Conservation (phyloP, 2,113 vertebrate genomes). For the Noturus placidus region DNA sequence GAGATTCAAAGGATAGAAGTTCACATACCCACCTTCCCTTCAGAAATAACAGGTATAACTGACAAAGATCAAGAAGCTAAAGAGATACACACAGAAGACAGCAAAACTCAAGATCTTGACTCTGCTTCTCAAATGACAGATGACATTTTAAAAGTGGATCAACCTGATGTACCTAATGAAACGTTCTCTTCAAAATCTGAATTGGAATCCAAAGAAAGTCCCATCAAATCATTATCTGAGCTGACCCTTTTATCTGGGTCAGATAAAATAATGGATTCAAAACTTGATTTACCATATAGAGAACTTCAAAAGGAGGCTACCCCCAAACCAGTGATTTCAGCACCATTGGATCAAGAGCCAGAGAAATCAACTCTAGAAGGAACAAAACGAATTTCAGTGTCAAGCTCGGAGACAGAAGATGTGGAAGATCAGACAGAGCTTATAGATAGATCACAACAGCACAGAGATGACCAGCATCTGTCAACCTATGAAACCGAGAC, state of each 20-base stretch:
- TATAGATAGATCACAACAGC: slow-evolving; percentile 15
- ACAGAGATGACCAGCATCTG: slow-evolving; percentile 19
- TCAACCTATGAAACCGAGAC: slow-evolving; percentile 37
- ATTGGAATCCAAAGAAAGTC: slow-evolving; percentile 3
- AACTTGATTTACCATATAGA: slow-evolving; percentile 20
- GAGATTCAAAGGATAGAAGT: slow-evolving; percentile 13
- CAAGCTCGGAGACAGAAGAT: slow-evolving; percentile 46
- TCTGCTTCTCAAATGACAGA: neutral
- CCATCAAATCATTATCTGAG: slow-evolving; percentile 13
- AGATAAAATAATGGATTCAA: slow-evolving; percentile 27
- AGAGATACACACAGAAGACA: slow-evolving; percentile 3
- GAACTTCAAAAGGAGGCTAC: slow-evolving; percentile 8
- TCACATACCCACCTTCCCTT: slow-evolving; percentile 4
- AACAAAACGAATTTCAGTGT: slow-evolving; percentile 20
- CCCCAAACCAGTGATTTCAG: neutral
- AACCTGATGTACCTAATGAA: slow-evolving; percentile 21
- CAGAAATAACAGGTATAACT: slow-evolving; percentile 2
- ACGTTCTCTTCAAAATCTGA: slow-evolving; percentile 19
- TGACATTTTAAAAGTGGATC: slow-evolving; percentile 18
- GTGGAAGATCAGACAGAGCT: slow-evolving; percentile 34
- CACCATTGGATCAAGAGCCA: slow-evolving; percentile 9
- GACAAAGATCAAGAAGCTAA: slow-evolving; percentile 36
- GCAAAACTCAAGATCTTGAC: slow-evolving; percentile 6
- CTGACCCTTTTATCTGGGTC: neutral
- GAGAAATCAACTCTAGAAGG: slow-evolving; percentile 11